These are phyloP conservation scores for Polyodon spathula DNA, from an alignment of 2,113 vertebrate species.

Conservation along the genomic window DNA sequence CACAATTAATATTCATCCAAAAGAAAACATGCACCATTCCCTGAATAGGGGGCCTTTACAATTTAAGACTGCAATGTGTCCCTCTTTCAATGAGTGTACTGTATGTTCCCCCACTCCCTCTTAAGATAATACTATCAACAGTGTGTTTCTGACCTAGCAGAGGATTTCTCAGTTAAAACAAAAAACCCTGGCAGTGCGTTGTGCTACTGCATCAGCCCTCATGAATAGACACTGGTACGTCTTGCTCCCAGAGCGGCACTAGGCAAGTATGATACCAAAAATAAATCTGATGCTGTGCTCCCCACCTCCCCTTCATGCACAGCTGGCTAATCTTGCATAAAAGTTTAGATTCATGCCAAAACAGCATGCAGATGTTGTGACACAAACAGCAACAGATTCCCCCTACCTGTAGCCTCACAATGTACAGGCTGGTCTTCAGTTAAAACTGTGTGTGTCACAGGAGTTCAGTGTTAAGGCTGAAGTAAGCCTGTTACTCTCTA, in stretches of 20 bases:
- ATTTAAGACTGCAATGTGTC: too few relatives aligned
- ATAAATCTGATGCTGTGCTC: not conserved
- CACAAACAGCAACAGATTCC: conserved; percentile 5
- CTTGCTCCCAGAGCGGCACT: not conserved
- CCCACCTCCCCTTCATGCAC: not conserved
- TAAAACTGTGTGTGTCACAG: not conserved
- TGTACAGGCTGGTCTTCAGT: not conserved
- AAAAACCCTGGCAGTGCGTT: not conserved
- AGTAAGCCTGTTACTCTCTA: conserved; percentile 1
- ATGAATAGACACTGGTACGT: conserved; percentile 15
- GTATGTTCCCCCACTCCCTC: too few relatives aligned
- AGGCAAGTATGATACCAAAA: not conserved
- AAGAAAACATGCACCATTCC: too few relatives aligned
- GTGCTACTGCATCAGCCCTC: not conserved
- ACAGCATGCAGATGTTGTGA: not conserved
- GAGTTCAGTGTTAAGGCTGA: not conserved
- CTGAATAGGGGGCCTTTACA: too few relatives aligned
- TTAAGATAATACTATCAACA: too few relatives aligned
- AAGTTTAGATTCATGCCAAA: not conserved
- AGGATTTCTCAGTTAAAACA: too few relatives aligned
- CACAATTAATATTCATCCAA: too few relatives aligned
- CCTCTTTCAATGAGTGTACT: too few relatives aligned
- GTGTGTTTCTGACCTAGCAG: too few relatives aligned
- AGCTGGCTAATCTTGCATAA: not conserved
- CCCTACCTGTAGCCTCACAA: not conserved